These are phyloP conservation scores for Psilopsiagon aymara DNA, from an alignment of 2,113 vertebrate species.

Conservation along the genomic window DNA sequence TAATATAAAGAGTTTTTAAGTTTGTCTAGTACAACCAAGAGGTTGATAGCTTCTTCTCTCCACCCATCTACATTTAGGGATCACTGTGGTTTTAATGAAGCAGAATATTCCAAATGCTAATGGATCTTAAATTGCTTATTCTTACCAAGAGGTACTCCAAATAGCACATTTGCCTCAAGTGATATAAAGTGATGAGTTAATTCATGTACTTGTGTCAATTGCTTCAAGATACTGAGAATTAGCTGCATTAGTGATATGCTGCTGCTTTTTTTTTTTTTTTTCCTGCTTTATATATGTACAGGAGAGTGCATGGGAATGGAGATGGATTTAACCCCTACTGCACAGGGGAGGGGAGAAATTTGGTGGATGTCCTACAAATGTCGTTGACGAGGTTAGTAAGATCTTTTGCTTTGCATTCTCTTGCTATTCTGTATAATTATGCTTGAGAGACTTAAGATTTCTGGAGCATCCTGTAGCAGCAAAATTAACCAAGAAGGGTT, in stretches of 20 bases:
- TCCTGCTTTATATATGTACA: background rate
- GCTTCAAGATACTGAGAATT: slow-evolving; percentile 63
- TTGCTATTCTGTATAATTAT: background rate
- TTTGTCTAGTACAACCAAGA: slow-evolving; percentile 16
- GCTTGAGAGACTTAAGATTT: background rate
- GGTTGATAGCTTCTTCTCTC: slow-evolving; percentile 16
- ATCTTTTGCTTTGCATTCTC: background rate
- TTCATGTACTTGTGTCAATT: slow-evolving; percentile 66
- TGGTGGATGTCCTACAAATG: background rate
- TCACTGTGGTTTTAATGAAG: slow-evolving; percentile 58
- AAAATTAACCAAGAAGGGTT: background rate
- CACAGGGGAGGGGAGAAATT: background rate
- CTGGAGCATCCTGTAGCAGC: background rate
- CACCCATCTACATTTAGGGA: slow-evolving; percentile 43
- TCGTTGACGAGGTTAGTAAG: background rate
- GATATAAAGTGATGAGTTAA: slow-evolving; percentile 65
- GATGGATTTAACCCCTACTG: background rate
- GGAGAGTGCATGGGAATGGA: background rate
- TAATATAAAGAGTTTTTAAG: slow-evolving; percentile 1
- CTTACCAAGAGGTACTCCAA: slow-evolving; percentile 69
- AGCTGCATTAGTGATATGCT: slow-evolving; percentile 34
- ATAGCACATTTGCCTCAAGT: slow-evolving; percentile 61
- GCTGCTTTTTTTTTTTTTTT: background rate
- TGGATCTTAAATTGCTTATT: slow-evolving; percentile 71
- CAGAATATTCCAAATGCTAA: slow-evolving; percentile 66